Evolutionary conservation across 1,140 invertebrate genomes (phyloP).

Genomic region (Eumeta japonica): DNA sequence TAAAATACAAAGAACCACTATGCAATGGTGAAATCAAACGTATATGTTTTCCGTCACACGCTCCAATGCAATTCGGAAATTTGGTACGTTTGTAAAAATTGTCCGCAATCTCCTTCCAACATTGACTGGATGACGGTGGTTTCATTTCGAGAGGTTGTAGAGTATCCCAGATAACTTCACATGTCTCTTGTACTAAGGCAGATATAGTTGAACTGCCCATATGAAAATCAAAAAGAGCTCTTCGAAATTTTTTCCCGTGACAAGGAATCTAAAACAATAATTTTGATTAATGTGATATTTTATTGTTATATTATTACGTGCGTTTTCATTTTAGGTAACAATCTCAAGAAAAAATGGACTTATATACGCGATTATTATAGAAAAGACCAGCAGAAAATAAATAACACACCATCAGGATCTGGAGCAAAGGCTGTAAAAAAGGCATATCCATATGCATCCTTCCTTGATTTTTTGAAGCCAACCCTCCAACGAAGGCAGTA

Average conservation of each 20-base stretch:
- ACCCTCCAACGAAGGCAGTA: slow-evolving; percentile 6
- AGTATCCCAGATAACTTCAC: slow-evolving; percentile 10
- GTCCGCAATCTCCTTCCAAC: slow-evolving; percentile 12
- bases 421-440: slow-evolving; percentile 7
- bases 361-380: slow-evolving; percentile 7
- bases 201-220: background rate
- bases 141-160: slow-evolving; percentile 13
- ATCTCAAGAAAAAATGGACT: slow-evolving; percentile 7
- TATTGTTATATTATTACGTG: slow-evolving; percentile 7
- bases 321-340: slow-evolving; percentile 5
- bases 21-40: slow-evolving; percentile 23
- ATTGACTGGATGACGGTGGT: slow-evolving; percentile 13
- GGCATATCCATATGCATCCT: slow-evolving; percentile 4
- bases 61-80: slow-evolving; percentile 49
- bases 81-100: slow-evolving; percentile 30
- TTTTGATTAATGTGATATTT: slow-evolving; percentile 4
- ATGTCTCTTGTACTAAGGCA: slow-evolving; percentile 7
- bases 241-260: slow-evolving; percentile 7
- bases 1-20: slow-evolving; percentile 40
- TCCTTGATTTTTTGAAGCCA: background rate
- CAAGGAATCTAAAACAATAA: slow-evolving; percentile 7
- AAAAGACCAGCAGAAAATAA: slow-evolving; percentile 7
- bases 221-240: slow-evolving; percentile 7
- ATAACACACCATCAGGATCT: slow-evolving; percentile 6
- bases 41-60: slow-evolving; percentile 47